phyloP scores from a whole-genome alignment of 2,888 invertebrate genomes.

The Hybos culiciformis region DNA sequence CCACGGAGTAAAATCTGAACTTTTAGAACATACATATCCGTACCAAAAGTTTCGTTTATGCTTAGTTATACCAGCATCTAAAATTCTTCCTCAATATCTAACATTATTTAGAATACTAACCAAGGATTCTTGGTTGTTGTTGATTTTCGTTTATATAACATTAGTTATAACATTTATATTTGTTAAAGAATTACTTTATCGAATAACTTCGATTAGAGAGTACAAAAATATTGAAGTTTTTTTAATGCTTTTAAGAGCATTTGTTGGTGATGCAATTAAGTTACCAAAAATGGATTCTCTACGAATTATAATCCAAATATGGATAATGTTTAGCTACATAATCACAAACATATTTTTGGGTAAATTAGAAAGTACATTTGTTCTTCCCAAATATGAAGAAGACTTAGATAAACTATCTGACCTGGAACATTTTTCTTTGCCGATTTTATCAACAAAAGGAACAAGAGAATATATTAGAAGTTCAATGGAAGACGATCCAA shows the following conservation, averaged over 20 bases:
- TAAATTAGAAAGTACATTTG: constrained; percentile 29
- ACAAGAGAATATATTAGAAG: background rate
- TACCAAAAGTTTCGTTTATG: constrained; percentile 19
- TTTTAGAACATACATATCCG: constrained; percentile 23
- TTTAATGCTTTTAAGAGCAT: constrained; percentile 23
- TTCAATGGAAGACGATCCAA: background rate
- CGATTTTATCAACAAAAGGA: background rate
- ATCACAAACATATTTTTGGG: constrained; percentile 26
- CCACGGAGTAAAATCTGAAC: constrained; percentile 14
- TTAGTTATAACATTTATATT: constrained; percentile 11
- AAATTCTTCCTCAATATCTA: constrained; percentile 21
- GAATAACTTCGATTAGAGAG: background rate
- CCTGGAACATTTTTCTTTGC: constrained; percentile 13
- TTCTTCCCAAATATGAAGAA: constrained; percentile 23
- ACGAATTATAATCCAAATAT: constrained; percentile 24
- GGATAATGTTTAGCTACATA: constrained; percentile 30
- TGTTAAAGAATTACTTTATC: constrained; percentile 7
- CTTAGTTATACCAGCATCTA: constrained; percentile 26
- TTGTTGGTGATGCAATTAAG: constrained; percentile 23
- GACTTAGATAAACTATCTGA: constrained; percentile 23
- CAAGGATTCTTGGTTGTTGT: constrained; percentile 19
- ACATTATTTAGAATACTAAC: constrained; percentile 25
- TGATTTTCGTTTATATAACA: constrained; percentile 19
- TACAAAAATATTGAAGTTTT: constrained; percentile 12
- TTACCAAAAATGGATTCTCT: constrained; percentile 21